Evolutionary conservation across 2,888 invertebrate genomes (phyloP).

Genomic region (Sepiola atlantica): DNA sequence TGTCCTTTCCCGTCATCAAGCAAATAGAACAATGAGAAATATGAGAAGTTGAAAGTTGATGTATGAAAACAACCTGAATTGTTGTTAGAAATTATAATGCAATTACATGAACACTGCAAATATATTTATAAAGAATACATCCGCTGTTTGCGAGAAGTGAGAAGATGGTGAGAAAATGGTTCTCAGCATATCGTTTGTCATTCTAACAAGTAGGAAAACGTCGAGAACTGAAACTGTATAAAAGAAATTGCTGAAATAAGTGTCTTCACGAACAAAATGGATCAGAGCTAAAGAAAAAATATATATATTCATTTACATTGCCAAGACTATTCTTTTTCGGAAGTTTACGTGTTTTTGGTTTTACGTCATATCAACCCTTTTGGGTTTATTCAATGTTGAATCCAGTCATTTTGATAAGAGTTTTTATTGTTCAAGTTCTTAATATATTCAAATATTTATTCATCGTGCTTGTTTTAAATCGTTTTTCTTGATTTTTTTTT

Average conservation of each 20-base stretch:
- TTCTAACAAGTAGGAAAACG: not conserved
- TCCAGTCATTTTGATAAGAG: no score
- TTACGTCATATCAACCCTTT: no score
- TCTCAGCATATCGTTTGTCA: not conserved
- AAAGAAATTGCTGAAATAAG: not conserved
- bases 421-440: no score
- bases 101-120: not conserved
- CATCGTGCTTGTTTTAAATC: no score
- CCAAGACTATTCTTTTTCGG: no score
- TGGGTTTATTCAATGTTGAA: no score
- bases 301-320: no score
- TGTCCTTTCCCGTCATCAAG: not conserved
- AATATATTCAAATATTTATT: no score
- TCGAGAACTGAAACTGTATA: not conserved
- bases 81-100: not conserved
- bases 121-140: not conserved
- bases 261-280: no score
- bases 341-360: no score
- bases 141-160: not conserved
- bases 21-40: not conserved
- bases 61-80: not conserved
- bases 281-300: no score
- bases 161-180: not conserved
- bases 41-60: not conserved
- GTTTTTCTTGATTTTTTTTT: no score